Evolutionary conservation across 1,140 invertebrate species (phyloP).

Genomic region (Pseudomyrmex pallidus): DNA sequence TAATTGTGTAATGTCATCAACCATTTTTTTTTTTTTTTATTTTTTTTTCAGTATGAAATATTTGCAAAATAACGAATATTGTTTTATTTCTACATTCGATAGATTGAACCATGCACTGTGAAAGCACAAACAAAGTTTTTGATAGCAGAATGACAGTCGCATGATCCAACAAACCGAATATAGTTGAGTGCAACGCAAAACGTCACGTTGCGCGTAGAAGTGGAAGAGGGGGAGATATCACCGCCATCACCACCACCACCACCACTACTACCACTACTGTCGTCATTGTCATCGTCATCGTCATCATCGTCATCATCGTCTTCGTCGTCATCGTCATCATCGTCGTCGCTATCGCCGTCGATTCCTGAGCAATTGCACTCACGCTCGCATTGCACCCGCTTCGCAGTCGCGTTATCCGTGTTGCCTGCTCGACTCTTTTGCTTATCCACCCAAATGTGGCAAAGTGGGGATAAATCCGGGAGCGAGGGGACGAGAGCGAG

Average conservation of each 20-base stretch:
- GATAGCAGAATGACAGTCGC: slow-evolving; percentile 74
- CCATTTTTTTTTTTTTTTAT: too few relatives aligned
- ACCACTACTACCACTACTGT: slow-evolving; percentile 14
- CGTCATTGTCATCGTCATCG: slow-evolving; percentile 24
- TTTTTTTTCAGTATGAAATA: neutral
- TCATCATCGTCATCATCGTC: slow-evolving; percentile 14
- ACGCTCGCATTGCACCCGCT: slow-evolving; percentile 37
- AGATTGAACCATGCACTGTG: slow-evolving; percentile 48
- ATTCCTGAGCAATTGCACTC: slow-evolving; percentile 56
- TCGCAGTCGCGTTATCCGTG: slow-evolving; percentile 50
- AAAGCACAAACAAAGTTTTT: slow-evolving; percentile 67
- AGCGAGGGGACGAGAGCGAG: neutral
- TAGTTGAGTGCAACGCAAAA: slow-evolving; percentile 73
- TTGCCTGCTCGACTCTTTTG: slow-evolving; percentile 48
- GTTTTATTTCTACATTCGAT: slow-evolving; percentile 31
- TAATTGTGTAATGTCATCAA: slow-evolving; percentile 3
- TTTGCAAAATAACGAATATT: neutral
- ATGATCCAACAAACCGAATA: slow-evolving; percentile 76
- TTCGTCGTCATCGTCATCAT: neutral
- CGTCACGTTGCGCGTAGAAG: slow-evolving; percentile 53
- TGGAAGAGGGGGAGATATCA: slow-evolving; percentile 35
- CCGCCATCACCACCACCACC: slow-evolving; percentile 34
- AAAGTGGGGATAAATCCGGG: slow-evolving; percentile 40
- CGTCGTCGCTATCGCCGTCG: neutral
- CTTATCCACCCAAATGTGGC: slow-evolving; percentile 54